Evolutionary conservation across 1,140 invertebrate species (phyloP).

Genomic region (Portunus trituberculatus): DNA sequence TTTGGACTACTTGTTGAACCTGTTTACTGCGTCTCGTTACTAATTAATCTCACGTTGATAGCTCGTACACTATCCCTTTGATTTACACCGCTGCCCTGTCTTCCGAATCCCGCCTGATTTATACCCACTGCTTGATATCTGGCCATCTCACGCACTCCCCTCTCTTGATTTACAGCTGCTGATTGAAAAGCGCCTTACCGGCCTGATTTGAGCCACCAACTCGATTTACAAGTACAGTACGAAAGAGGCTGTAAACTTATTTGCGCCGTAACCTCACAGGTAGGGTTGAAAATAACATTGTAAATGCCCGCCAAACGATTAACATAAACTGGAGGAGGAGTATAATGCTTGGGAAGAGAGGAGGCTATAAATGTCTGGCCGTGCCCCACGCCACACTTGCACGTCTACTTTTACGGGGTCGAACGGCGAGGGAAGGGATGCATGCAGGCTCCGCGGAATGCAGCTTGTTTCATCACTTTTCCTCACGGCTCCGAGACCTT

Average conservation of each 20-base stretch:
- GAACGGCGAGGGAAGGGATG: background rate
- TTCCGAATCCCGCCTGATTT: background rate
- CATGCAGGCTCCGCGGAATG: background rate
- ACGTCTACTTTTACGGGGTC: background rate
- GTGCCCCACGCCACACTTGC: background rate
- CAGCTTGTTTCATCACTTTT: background rate
- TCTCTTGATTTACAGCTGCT: constrained; percentile 2
- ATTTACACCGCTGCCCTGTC: background rate
- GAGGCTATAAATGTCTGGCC: background rate
- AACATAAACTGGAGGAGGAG: background rate
- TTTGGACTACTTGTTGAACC: background rate
- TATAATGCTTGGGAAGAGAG: background rate
- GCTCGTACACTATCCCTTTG: background rate
- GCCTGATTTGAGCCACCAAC: background rate
- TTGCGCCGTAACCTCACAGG: background rate
- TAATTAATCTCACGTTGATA: constrained; percentile 3
- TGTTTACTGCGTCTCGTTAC: background rate
- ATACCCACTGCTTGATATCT: background rate
- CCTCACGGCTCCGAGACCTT: background rate
- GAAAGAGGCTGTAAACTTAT: background rate
- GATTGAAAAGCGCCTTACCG: background rate
- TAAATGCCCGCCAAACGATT: constrained; percentile 33
- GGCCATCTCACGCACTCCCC: background rate
- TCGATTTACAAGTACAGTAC: constrained; percentile 42
- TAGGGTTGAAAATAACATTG: background rate